These are phyloP conservation scores for Drosophila silvestris DNA, from an alignment of 2,888 invertebrate genomes.

Conservation along the genomic window DNA sequence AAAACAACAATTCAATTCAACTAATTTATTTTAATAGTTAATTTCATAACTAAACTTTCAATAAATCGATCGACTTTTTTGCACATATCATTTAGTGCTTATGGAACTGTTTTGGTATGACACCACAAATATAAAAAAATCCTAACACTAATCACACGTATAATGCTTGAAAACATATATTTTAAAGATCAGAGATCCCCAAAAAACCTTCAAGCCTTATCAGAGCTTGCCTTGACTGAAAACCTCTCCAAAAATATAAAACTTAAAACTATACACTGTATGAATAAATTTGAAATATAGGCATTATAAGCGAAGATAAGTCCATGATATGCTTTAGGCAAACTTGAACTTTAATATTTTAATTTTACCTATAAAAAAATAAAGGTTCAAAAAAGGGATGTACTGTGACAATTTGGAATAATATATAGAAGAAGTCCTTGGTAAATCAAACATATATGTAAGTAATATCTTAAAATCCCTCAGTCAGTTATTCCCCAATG, in stretches of 20 bases:
- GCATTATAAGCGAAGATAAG: background rate
- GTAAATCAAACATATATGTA: background rate
- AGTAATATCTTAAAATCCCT: background rate
- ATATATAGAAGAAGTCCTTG: background rate
- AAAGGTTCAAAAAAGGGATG: background rate
- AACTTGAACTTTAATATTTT: background rate
- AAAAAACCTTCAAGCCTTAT: constrained; percentile 28
- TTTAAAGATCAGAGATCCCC: constrained; percentile 1
- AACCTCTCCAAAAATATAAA: constrained; percentile 15
- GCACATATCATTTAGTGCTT: background rate
- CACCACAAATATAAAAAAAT: background rate
- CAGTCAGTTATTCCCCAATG: background rate
- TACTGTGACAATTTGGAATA: background rate
- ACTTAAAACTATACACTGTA: background rate
- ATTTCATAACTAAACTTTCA: background rate
- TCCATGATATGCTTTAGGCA: background rate
- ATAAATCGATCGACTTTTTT: background rate
- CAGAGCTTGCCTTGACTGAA: constrained; percentile 61
- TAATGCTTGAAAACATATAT: background rate
- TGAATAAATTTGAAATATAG: background rate
- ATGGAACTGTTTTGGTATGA: background rate
- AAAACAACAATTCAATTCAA: background rate
- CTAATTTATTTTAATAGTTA: background rate
- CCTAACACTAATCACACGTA: background rate
- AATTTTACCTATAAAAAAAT: background rate